Conservation (phyloP, 2,888 invertebrate species). For the Catocala sponsa region DNA sequence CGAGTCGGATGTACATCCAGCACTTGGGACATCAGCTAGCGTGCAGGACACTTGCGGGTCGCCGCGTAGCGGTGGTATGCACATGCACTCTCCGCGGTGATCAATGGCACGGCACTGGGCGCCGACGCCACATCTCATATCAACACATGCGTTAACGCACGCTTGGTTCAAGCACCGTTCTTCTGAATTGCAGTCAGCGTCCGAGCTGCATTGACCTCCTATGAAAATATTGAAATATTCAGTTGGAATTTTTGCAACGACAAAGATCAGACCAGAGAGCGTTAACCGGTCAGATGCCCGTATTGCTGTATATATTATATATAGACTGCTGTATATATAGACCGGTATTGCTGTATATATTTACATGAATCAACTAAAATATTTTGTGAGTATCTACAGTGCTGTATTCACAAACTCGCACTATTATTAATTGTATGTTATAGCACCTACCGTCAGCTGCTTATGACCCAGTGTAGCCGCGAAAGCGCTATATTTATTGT, state of each 20-base stretch:
- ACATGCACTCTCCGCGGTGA: conserved; percentile 93
- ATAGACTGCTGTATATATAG: conserved; percentile 51
- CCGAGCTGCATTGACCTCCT: conserved; percentile 90
- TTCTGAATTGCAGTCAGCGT: conserved; percentile 91
- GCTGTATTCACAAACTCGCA: conserved; percentile 23
- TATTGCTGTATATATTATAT: conserved; percentile 49
- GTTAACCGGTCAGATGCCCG: neutral
- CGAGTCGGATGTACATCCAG: conserved; percentile 91
- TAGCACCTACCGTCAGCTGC: conserved; percentile 27
- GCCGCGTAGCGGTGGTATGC: conserved; percentile 92
- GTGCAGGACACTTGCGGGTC: conserved; percentile 94
- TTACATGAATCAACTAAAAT: conserved; percentile 36
- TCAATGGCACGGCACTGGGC: conserved; percentile 93
- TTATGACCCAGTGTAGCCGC: conserved; percentile 8
- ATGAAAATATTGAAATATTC: conserved; percentile 13
- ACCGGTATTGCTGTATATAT: conserved; percentile 51
- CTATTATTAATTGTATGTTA: neutral
- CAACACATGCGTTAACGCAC: conserved; percentile 93
- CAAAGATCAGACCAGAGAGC: neutral
- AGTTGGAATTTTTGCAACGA: neutral
- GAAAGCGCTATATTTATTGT: conserved; percentile 8
- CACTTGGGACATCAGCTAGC: conserved; percentile 71
- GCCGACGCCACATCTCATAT: conserved; percentile 91
- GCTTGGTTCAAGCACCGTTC: conserved; percentile 91
- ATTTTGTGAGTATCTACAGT: conserved; percentile 28